Conservation (phyloP, 2,888 invertebrate species). For the Eulithis testata region DNA sequence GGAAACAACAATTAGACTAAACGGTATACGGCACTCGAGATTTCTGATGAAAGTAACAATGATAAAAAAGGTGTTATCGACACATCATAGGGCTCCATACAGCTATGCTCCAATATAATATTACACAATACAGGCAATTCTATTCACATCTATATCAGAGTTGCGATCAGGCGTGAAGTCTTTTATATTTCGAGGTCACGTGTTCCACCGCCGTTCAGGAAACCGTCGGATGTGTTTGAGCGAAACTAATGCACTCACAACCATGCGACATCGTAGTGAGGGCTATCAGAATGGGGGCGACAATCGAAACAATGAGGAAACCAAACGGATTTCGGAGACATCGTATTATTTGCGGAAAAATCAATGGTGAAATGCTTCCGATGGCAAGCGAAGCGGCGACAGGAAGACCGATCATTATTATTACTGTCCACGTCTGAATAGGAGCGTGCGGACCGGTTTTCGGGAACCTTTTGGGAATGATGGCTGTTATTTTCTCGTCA, state of each 20-base stretch:
- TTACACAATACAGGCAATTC: constrained; percentile 80
- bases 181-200: constrained; percentile 80
- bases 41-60: constrained; percentile 32
- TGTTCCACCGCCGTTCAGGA: constrained; percentile 76
- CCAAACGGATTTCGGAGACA: constrained; percentile 59
- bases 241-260: constrained; percentile 82
- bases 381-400: constrained; percentile 63
- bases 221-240: constrained; percentile 78
- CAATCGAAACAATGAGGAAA: constrained; percentile 55
- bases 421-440: constrained; percentile 68
- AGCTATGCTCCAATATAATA: constrained; percentile 61
- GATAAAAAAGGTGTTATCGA: constrained; percentile 45
- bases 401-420: constrained; percentile 80
- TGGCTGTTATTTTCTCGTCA: constrained; percentile 74
- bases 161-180: constrained; percentile 80
- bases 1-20: constrained; percentile 20
- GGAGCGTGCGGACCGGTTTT: constrained; percentile 68
- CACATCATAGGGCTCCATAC: constrained; percentile 47
- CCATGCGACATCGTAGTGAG: constrained; percentile 66
- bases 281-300: constrained; percentile 50
- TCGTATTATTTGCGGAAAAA: constrained; percentile 81
- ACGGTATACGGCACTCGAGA: constrained; percentile 18
- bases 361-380: constrained; percentile 80
- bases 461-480: constrained; percentile 65
- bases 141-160: constrained; percentile 75